Evolutionary conservation across 2,888 invertebrate species (phyloP), one percentile per base, ranked within the genome.

Genomic region (Oegoconia quadripuncta): DNA sequence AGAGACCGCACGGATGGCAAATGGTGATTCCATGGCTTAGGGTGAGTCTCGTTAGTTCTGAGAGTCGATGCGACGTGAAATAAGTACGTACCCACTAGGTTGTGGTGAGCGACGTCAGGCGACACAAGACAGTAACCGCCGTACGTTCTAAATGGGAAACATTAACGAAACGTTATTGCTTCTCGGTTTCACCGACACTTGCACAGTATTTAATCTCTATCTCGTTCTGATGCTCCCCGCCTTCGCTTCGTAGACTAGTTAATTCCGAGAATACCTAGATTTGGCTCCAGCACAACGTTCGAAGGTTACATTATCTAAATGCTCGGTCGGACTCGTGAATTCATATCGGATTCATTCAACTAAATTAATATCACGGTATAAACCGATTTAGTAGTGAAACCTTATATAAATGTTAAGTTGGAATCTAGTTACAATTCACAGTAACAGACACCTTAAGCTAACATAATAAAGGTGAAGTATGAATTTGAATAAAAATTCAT

Each of bases 161-260:
- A 84, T 82, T 83, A 81, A 77, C 76, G 76, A 68, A 77, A 76
- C 76, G 74, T 77, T 83, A 82, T 82, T 80, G 76, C 83, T 76
- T 73, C 74, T 75, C 70, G 70, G 67, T 74, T 77, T 68, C 70
- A 71, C 66, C 65, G 67, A 74, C 79, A 77, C 77, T 78, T 74
- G 78, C 69, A 71, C 69, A 60, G 69, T 80, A 80, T 82, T n/a
- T 81, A 82, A 82, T 83, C 78, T 76, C 66, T 75, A 72, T 74
- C 73, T 71, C 49, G 59, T 68, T 65, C 59, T 70, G 65, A 66
- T 72, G 64, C 62, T 69, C 44, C 51, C 60, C 59, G 69, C 62
- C 63, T 64, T 58, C 51, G 57, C 52, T 63, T 57, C 54, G 58
- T 55, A 66, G 55, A 64, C 63, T 68, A 66, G 60, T 69, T 71